phyloP scores from a whole-genome alignment of 2,113 vertebrate genomes.

The Psittacula cyanocephala region DNA sequence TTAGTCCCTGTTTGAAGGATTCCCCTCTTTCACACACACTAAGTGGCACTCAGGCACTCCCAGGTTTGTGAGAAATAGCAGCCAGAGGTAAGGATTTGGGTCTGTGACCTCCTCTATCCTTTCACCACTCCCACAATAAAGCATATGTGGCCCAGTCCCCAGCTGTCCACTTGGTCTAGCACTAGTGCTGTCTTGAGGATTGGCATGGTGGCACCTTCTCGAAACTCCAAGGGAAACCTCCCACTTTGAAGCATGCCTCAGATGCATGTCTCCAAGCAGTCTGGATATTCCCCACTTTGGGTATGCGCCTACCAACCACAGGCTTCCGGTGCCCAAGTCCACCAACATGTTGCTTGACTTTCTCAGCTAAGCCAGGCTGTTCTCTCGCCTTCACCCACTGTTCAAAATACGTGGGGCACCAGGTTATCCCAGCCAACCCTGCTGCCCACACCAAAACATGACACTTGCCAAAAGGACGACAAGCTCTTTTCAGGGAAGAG shows the following conservation, averaged over 20 bases:
- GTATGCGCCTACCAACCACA: background rate
- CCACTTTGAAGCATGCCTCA: background rate
- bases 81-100: background rate
- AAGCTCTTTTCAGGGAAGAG: background rate
- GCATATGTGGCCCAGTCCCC: background rate
- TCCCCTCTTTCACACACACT: background rate
- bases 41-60: background rate
- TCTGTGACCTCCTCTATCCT: background rate
- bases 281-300: background rate
- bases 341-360: background rate
- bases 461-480: background rate
- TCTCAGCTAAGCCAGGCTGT: background rate
- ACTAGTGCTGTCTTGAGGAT: background rate
- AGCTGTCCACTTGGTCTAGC: background rate
- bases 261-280: background rate
- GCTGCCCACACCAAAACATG: background rate
- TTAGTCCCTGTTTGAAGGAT: background rate
- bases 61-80: background rate
- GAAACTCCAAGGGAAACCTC: fast-evolving
- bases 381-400: background rate
- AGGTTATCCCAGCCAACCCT: background rate
- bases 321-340: background rate
- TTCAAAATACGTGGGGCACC: background rate
- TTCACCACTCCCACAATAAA: background rate
- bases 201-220: fast-evolving